Percentiles rank a stretch among this genome's conserved stretches.
Conservation (phyloP, 2,888 invertebrate species). For the Psococerastis gibbosa region DNA sequence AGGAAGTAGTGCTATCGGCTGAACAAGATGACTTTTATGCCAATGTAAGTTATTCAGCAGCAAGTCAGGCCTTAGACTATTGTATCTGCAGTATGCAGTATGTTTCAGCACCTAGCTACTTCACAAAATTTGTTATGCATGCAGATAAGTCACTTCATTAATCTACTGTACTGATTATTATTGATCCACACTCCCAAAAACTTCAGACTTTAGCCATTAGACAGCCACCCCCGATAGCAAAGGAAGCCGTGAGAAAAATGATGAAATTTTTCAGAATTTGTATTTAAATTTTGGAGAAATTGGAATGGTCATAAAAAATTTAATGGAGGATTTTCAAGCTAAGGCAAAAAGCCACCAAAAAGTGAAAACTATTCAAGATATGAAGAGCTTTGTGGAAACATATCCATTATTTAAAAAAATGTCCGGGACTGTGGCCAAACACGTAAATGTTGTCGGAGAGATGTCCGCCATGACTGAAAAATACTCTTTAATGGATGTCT, state of each 20-base stretch:
- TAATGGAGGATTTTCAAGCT: conserved; percentile 95
- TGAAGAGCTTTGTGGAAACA: conserved; percentile 96
- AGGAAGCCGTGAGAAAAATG: no score
- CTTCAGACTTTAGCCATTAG: no score
- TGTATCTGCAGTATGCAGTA: no score
- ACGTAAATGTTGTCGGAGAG: conserved; percentile 92
- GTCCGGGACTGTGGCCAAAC: conserved; percentile 91
- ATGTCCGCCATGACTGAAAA: conserved; percentile 65
- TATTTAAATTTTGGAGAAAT: conserved; percentile 97
- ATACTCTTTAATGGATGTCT: conserved; percentile 68
- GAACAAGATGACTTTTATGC: conserved; percentile 97
- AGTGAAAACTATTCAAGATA: conserved; percentile 94
- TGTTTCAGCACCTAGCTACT: no score
- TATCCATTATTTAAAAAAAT: conserved; percentile 92
- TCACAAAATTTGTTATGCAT: no score
- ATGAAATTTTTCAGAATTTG: conserved; percentile 61
- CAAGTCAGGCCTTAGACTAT: no score
- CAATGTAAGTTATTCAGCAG: conserved; percentile 40
- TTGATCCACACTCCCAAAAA: no score
- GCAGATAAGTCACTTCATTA: no score
- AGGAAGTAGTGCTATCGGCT: conserved; percentile 82
- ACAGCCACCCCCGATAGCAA: no score
- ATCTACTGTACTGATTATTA: no score
- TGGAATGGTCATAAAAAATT: conserved; percentile 83
- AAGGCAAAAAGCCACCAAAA: conserved; percentile 92